phyloP scores from a whole-genome alignment of 2,797 vertebrate species.

The Macropodus opercularis region DNA sequence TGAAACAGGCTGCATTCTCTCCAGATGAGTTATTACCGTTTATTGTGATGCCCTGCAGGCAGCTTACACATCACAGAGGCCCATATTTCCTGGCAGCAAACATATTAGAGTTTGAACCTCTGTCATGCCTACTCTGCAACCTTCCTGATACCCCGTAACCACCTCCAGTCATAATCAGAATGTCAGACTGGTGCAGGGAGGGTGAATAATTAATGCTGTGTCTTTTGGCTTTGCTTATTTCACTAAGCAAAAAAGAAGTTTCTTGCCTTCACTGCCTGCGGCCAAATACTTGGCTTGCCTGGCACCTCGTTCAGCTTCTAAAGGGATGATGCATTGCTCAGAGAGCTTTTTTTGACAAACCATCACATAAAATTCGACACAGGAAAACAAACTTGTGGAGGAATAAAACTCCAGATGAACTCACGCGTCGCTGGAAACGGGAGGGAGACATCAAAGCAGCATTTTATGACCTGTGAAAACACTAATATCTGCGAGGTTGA shows the following conservation, averaged over 20 bases:
- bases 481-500: constrained; percentile 41
- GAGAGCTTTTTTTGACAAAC: constrained; percentile 48
- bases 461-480: constrained; percentile 8
- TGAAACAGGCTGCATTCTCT: constrained; percentile 46
- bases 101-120: constrained; percentile 66
- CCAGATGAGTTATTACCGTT: constrained; percentile 59
- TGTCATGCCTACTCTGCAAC: constrained; percentile 68
- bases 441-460: constrained; percentile 60
- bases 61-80: constrained; percentile 52
- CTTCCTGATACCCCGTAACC: constrained; percentile 61
- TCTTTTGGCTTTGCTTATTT: constrained; percentile 74
- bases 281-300: constrained; percentile 70
- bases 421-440: constrained; percentile 37
- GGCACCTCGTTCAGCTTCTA: constrained; percentile 59
- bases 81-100: constrained; percentile 65
- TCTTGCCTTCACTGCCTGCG: constrained; percentile 59
- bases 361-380: constrained; percentile 61
- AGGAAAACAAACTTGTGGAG: constrained; percentile 54
- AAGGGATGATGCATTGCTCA: constrained; percentile 64
- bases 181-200: constrained; percentile 60
- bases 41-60: constrained; percentile 47
- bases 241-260: constrained; percentile 65
- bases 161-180: constrained; percentile 75
- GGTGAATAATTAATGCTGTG: constrained; percentile 78
- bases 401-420: constrained; percentile 58